A percentile compares a stretch with the other conserved stretches of the same genome.
These are phyloP conservation scores for Amblyopsis hoosieri DNA, from an alignment of 2,797 vertebrate species.

Conservation along the genomic window DNA sequence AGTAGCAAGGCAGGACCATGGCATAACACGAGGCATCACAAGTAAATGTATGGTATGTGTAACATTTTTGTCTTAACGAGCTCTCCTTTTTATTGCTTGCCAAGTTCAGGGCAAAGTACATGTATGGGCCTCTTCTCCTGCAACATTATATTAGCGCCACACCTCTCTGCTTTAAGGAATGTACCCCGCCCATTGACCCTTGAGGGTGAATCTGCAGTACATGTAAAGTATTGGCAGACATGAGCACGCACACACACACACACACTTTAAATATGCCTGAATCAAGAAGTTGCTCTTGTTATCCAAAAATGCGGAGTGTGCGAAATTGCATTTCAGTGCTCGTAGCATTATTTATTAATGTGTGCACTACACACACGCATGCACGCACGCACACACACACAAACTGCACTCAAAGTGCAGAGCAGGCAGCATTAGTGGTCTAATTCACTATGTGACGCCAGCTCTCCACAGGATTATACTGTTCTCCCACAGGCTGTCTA, in stretches of 20 bases:
- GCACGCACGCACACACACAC: background rate
- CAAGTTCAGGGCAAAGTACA: too few species aligned
- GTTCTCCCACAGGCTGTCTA: conserved; percentile 29
- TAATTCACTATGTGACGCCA: conserved; percentile 35
- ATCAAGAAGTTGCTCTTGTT: too few species aligned
- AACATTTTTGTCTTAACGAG: too few species aligned
- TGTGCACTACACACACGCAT: too few species aligned
- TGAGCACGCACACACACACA: too few species aligned
- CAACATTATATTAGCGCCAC: conserved; percentile 20
- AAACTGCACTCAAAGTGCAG: conserved; percentile 8
- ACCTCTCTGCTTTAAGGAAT: conserved; percentile 28
- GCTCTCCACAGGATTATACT: conserved; percentile 42
- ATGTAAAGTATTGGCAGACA: background rate
- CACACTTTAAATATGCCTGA: background rate
- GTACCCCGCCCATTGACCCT: conserved; percentile 30
- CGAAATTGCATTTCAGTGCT: background rate
- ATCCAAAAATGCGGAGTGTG: too few species aligned
- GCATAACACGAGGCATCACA: too few species aligned
- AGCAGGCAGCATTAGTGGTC: conserved; percentile 21
- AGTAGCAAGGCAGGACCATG: too few species aligned
- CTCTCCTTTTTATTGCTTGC: too few species aligned
- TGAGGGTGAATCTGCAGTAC: background rate
- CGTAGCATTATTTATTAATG: too few species aligned
- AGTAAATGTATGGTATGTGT: too few species aligned
- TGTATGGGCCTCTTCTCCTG: too few species aligned